These are phyloP conservation scores for Lepidotrigona ventralis DNA, from an alignment of 1,140 invertebrate genomes.

Conservation along the genomic window DNA sequence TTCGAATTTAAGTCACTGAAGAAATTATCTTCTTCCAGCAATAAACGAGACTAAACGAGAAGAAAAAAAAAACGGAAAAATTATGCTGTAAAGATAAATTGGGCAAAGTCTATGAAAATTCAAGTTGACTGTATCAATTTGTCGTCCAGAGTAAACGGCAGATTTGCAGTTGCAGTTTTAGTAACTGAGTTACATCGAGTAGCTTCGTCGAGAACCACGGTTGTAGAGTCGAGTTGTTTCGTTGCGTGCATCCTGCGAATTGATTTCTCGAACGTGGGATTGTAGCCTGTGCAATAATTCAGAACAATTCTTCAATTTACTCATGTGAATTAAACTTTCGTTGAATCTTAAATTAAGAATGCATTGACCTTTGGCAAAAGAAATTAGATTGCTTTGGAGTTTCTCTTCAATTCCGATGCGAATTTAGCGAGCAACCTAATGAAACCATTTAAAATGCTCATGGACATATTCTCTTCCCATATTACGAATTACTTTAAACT, in stretches of 20 bases:
- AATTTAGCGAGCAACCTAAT: too few relatives aligned
- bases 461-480: too few relatives aligned
- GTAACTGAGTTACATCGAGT: not conserved
- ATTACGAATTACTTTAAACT: too few relatives aligned
- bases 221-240: not conserved
- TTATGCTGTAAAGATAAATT: not conserved
- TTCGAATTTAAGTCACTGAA: not conserved
- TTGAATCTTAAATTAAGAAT: not conserved
- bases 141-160: not conserved
- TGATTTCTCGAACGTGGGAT: conserved; percentile 26
- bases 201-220: not conserved
- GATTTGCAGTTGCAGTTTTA: not conserved
- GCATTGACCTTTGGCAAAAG: too few relatives aligned
- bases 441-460: too few relatives aligned
- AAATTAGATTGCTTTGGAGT: too few relatives aligned
- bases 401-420: too few relatives aligned
- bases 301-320: not conserved
- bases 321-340: not conserved
- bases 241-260: too few relatives aligned
- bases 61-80: not conserved
- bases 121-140: not conserved
- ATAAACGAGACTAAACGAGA: not conserved
- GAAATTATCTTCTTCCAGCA: too few relatives aligned
- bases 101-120: not conserved
- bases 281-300: too few relatives aligned